Conservation (phyloP, 2,113 vertebrate species). For the Anthoscopus minutus region DNA sequence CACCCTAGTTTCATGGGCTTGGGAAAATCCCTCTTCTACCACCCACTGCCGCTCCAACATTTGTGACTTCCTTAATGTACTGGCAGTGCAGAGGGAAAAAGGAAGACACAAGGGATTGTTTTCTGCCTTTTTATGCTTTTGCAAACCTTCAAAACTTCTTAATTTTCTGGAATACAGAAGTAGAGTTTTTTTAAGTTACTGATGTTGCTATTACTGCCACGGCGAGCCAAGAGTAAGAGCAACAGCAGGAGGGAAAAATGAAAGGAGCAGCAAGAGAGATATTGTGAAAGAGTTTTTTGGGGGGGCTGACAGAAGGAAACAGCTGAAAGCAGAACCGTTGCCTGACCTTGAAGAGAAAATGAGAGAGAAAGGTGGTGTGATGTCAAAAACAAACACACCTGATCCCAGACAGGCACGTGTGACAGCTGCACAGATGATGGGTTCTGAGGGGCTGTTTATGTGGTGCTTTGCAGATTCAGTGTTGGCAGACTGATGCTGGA, state of each 20-base stretch:
- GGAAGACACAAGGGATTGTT: background rate
- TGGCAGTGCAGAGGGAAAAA: background rate
- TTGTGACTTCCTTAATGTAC: background rate
- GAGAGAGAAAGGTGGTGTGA: background rate
- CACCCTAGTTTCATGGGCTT: background rate
- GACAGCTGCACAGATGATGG: background rate
- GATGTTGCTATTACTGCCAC: background rate
- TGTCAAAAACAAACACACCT: background rate
- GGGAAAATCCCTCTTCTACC: background rate
- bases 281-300: background rate
- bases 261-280: background rate
- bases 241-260: conserved; percentile 2
- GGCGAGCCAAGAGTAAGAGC: background rate
- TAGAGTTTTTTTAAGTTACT: background rate
- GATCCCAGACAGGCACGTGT: background rate
- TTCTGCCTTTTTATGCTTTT: background rate
- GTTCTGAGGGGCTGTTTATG: background rate
- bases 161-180: background rate
- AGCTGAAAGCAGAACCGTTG: background rate
- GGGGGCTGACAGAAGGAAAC: background rate
- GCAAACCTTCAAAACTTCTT: background rate
- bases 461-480: background rate
- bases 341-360: background rate
- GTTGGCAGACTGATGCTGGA: background rate
- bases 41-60: background rate